These are phyloP conservation scores for Agrypnia vestita DNA, from an alignment of 1,140 invertebrate genomes.

Conservation along the genomic window DNA sequence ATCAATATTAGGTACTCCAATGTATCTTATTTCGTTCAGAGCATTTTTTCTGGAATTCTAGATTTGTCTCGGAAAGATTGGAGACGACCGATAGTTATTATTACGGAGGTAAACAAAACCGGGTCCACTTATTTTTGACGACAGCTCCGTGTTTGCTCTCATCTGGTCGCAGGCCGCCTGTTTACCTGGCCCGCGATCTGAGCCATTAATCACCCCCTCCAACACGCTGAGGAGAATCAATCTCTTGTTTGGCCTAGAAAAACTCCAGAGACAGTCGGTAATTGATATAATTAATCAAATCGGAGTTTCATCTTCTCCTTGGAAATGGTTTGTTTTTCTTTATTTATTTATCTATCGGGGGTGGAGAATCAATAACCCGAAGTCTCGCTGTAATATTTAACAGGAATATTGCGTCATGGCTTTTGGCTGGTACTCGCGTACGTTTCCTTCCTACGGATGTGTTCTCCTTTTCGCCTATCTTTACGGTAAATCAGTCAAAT, in stretches of 20 bases:
- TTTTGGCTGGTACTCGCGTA: neutral
- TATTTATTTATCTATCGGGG: neutral
- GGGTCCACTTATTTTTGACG: constrained; percentile 1
- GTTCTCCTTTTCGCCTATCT: too few relatives aligned
- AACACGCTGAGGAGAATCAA: constrained; percentile 23
- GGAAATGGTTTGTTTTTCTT: constrained; percentile 9
- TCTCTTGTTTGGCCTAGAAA: neutral
- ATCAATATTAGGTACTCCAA: too few relatives aligned
- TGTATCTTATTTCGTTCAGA: too few relatives aligned
- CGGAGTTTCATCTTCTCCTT: neutral
- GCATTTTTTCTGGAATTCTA: too few relatives aligned
- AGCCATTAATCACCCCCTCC: constrained; percentile 6
- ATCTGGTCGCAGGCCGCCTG: neutral
- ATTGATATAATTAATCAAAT: constrained; percentile 39
- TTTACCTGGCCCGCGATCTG: neutral
- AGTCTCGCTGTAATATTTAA: neutral
- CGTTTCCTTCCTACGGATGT: too few relatives aligned
- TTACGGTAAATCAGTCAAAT: too few relatives aligned
- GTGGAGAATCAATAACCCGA: neutral
- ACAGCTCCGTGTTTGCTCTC: neutral
- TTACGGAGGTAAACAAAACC: neutral
- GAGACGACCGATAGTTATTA: too few relatives aligned
- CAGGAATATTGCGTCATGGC: neutral
- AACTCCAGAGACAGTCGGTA: constrained; percentile 29
- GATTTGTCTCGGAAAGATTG: too few relatives aligned